phyloP scores from a whole-genome alignment of 2,888 invertebrate species.

The Hymenopus coronatus region DNA sequence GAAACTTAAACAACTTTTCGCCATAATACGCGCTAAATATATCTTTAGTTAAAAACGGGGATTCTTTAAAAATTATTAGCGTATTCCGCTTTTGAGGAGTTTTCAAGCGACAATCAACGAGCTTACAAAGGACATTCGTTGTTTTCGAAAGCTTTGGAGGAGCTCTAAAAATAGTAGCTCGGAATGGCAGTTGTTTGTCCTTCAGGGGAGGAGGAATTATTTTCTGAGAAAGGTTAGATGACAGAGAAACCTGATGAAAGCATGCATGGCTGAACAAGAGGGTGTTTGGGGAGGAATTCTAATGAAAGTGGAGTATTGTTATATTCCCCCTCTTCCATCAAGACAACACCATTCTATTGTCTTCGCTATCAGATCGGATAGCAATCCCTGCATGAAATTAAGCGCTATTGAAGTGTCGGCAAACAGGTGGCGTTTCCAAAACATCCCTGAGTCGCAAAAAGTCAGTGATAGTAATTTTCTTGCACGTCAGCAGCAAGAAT shows the following conservation, averaged over 20 bases:
- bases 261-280: not conserved
- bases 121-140: not conserved
- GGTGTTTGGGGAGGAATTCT: constrained; percentile 5
- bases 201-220: not conserved
- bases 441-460: not conserved
- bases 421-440: not conserved
- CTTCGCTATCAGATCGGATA: not conserved
- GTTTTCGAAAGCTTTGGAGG: not conserved
- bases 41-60: too few relatives aligned
- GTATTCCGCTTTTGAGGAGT: not conserved
- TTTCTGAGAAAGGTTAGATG: constrained; percentile 15
- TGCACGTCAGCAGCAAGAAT: too few relatives aligned
- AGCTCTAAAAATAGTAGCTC: not conserved
- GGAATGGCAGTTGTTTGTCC: not conserved
- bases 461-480: too few relatives aligned
- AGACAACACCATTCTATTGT: not conserved
- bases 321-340: not conserved
- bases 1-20: too few relatives aligned
- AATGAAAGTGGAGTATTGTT: constrained; percentile 12
- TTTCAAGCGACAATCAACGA: not conserved
- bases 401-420: not conserved
- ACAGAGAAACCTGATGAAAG: constrained; percentile 12
- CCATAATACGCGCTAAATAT: too few relatives aligned
- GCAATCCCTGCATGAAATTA: not conserved
- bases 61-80: too few relatives aligned